Conservation (phyloP, 2,797 vertebrate genomes). For the Falco concolor region DNA sequence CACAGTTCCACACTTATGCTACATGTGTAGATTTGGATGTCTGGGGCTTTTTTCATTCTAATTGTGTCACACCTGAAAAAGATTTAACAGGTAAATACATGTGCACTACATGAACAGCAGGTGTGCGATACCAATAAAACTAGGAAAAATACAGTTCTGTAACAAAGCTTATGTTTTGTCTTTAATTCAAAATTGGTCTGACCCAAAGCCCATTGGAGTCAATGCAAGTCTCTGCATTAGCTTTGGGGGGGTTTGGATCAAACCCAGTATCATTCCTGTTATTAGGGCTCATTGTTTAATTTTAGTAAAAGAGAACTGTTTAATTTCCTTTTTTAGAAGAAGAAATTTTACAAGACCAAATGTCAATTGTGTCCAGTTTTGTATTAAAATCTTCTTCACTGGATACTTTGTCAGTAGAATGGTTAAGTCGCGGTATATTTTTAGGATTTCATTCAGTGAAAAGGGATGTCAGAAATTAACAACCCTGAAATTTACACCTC, state of each 20-base stretch:
- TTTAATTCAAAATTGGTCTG: neutral
- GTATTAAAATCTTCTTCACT: conserved; percentile 36
- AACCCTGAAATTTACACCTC: neutral
- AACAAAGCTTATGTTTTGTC: neutral
- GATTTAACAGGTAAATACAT: neutral
- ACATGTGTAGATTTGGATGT: neutral
- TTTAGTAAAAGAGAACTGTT: conserved; percentile 9
- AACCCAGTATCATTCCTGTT: neutral
- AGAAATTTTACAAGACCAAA: neutral
- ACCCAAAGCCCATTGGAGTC: neutral
- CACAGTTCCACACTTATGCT: neutral
- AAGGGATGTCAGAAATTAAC: conserved; percentile 1
- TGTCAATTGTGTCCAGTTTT: conserved; percentile 15
- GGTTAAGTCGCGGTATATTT: conserved; percentile 2
- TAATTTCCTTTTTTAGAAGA: conserved; percentile 27
- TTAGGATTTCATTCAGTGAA: neutral
- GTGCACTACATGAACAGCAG: neutral
- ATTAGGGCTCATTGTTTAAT: neutral
- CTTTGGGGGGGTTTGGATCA: neutral
- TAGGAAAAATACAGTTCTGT: neutral
- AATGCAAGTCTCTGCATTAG: neutral
- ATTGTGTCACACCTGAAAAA: neutral
- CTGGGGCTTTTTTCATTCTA: neutral
- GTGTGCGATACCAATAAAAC: neutral
- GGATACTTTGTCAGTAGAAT: conserved; percentile 41